Conservation (phyloP, 1,140 invertebrate species). For the Helicoverpa zea region DNA sequence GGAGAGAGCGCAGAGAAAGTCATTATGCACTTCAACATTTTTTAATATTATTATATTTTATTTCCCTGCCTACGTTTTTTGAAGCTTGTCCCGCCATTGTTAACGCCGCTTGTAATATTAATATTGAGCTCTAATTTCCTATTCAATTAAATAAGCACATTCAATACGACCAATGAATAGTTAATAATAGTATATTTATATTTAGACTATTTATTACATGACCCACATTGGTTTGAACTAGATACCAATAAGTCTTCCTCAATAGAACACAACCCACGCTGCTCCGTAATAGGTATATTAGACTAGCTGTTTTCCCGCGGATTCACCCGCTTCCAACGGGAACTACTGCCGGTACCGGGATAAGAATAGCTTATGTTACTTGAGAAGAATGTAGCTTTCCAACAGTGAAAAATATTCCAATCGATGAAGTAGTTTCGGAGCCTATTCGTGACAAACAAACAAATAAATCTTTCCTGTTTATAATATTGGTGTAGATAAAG, state of each 20-base stretch:
- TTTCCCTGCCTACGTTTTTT: neutral
- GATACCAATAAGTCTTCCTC: conserved; percentile 19
- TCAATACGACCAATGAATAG: neutral
- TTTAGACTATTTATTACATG: neutral
- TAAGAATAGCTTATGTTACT: too few relatives aligned
- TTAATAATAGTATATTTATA: neutral
- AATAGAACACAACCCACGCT: conserved; percentile 5
- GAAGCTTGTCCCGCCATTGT: neutral
- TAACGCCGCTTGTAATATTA: neutral
- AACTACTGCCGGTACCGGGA: too few relatives aligned
- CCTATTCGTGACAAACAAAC: too few relatives aligned
- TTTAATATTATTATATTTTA: conserved; percentile 6
- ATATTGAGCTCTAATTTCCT: neutral
- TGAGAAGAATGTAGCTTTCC: too few relatives aligned
- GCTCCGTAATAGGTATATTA: too few relatives aligned
- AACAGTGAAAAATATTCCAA: too few relatives aligned
- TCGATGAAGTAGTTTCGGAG: too few relatives aligned
- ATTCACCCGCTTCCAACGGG: too few relatives aligned
- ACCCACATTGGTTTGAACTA: neutral
- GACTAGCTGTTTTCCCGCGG: too few relatives aligned
- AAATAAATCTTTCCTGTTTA: too few relatives aligned
- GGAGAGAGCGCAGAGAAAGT: conserved; percentile 4
- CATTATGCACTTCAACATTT: conserved; percentile 9
- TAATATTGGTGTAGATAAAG: neutral
- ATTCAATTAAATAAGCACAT: neutral